phyloP scores from a whole-genome alignment of 2,888 invertebrate genomes.

The Acrobasis suavella region DNA sequence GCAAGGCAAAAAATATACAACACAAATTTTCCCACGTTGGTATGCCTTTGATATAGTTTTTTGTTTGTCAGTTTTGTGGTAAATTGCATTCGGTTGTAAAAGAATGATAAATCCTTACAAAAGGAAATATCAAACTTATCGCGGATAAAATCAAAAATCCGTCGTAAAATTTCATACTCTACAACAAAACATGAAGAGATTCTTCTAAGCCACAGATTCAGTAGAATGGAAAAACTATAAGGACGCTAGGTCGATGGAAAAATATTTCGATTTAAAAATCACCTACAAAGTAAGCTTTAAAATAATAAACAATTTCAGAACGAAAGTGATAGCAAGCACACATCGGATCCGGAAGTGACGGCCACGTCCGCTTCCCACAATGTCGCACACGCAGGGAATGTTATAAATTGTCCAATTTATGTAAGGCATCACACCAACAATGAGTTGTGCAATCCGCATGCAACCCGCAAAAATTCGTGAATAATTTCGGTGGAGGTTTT shows the following conservation, averaged over 20 bases:
- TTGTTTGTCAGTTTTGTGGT: too few relatives aligned
- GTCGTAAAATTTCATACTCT: too few relatives aligned
- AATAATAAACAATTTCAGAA: not conserved
- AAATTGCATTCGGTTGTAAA: too few relatives aligned
- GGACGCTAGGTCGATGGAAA: too few relatives aligned
- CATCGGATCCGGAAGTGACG: constrained; percentile 21
- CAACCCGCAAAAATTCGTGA: constrained; percentile 2
- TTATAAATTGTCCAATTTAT: constrained; percentile 26
- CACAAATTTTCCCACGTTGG: not conserved
- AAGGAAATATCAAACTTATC: too few relatives aligned
- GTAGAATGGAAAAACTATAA: too few relatives aligned
- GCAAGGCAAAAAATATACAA: not conserved
- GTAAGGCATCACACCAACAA: constrained; percentile 21
- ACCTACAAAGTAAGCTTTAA: not conserved
- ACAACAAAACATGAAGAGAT: too few relatives aligned
- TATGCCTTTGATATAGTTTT: too few relatives aligned
- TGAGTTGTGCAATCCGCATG: constrained; percentile 14
- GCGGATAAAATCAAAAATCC: too few relatives aligned
- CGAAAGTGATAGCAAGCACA: constrained; percentile 4
- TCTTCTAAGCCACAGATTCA: too few relatives aligned
- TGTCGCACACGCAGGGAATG: constrained; percentile 8
- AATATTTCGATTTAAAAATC: too few relatives aligned
- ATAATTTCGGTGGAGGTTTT: not conserved
- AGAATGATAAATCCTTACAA: too few relatives aligned
- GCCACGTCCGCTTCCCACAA: constrained; percentile 18